These are phyloP conservation scores for Gastrophryne carolinensis DNA, from an alignment of 2,797 vertebrate species.

Conservation along the genomic window DNA sequence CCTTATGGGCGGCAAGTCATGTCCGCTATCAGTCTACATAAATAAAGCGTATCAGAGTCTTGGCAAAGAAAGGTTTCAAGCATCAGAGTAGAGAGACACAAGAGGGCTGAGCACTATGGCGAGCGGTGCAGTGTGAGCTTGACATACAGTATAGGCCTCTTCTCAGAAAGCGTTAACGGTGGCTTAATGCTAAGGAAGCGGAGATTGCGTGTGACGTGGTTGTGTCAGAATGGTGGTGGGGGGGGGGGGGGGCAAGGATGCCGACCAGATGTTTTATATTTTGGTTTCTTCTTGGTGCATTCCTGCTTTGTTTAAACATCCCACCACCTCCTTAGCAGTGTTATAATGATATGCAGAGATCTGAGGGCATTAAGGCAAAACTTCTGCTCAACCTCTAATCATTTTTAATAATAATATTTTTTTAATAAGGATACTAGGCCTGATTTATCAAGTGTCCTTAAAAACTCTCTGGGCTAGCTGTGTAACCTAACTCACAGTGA, in stretches of 20 bases:
- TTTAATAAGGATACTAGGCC: no score
- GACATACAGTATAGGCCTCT: neutral
- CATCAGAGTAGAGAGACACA: no score
- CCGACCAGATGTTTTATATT: conserved; percentile 35
- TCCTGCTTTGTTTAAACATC: conserved; percentile 35
- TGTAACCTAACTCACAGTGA: no score
- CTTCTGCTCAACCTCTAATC: conserved; percentile 24
- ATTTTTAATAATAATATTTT: no score
- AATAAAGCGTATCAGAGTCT: neutral
- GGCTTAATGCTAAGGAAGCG: conserved; percentile 11
- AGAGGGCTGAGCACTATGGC: neutral
- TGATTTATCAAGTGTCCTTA: neutral
- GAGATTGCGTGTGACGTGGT: neutral
- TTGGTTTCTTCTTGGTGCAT: conserved; percentile 38
- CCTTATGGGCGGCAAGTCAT: neutral
- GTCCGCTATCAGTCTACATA: neutral
- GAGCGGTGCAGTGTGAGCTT: neutral
- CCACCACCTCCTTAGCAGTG: neutral
- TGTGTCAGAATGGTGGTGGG: conserved; percentile 20
- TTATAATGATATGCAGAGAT: conserved; percentile 33
- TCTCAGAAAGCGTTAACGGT: neutral
- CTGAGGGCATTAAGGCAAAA: neutral
- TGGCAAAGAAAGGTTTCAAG: neutral
- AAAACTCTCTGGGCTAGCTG: neutral
- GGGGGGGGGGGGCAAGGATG: neutral